Percentiles rank a stretch among this genome's conserved stretches.
Conservation (phyloP, 1,140 invertebrate species). For the Battus philenor region DNA sequence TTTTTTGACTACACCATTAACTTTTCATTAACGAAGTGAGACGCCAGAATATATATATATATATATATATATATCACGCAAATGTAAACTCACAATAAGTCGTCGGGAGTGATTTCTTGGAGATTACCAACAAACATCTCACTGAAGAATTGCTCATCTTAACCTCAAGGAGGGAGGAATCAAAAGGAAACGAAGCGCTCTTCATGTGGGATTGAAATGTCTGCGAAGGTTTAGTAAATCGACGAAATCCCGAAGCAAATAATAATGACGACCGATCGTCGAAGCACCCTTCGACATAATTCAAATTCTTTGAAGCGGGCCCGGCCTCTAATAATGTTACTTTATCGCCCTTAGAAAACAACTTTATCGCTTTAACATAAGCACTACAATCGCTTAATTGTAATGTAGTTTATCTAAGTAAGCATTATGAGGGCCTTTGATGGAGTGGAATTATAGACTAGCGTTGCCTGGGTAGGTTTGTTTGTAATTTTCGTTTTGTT, state of each 20-base stretch:
- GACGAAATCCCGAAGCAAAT: constrained; percentile 14
- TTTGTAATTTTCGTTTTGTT: constrained; percentile 9
- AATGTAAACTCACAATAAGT: not conserved
- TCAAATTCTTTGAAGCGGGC: constrained; percentile 14
- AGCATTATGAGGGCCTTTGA: constrained; percentile 8
- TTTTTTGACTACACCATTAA: too few species aligned
- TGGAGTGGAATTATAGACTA: constrained; percentile 11
- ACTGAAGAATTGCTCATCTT: constrained; percentile 14
- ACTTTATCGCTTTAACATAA: not conserved
- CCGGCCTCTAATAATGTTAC: constrained; percentile 15
- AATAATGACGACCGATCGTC: constrained; percentile 16
- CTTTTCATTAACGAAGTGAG: too few species aligned
- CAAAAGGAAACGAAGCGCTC: constrained; percentile 13
- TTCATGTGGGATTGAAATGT: constrained; percentile 13
- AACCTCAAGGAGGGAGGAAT: constrained; percentile 7
- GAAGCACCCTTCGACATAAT: constrained; percentile 16
- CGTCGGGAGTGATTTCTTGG: constrained; percentile 4
- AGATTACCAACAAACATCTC: constrained; percentile 15
- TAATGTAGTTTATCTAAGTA: constrained; percentile 10
- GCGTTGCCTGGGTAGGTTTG: not conserved
- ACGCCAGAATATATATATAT: too few species aligned
- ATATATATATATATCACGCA: not conserved
- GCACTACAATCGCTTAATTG: not conserved
- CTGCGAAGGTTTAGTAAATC: constrained; percentile 15
- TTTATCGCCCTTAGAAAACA: not conserved